A percentile compares a stretch with the other conserved stretches of the same genome.
These are phyloP conservation scores for Drosophila imparisetae DNA, from an alignment of 2,888 invertebrate genomes.

Conservation along the genomic window DNA sequence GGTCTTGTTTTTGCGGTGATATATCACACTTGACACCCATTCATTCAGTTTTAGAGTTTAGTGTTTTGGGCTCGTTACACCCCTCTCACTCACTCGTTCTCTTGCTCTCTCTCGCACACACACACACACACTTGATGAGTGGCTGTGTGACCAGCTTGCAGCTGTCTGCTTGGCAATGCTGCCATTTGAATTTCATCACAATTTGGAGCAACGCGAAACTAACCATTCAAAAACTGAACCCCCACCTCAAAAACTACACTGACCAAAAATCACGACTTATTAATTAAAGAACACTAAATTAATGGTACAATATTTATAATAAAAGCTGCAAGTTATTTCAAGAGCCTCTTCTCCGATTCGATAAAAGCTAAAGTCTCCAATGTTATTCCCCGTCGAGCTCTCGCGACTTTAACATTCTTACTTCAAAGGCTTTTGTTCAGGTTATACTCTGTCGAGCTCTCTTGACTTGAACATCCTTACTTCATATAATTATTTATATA, in stretches of 20 bases:
- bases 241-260: not conserved
- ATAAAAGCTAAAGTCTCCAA: not conserved
- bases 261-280: not conserved
- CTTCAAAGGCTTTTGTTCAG: not conserved
- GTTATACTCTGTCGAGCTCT: too few species aligned
- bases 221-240: constrained; percentile 18
- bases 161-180: constrained; percentile 48
- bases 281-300: not conserved
- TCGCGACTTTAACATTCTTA: not conserved
- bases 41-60: constrained; percentile 79
- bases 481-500: not conserved
- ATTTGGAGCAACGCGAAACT: constrained; percentile 38
- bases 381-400: not conserved
- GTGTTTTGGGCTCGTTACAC: constrained; percentile 68
- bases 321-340: not conserved
- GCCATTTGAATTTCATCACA: constrained; percentile 79
- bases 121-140: constrained; percentile 2
- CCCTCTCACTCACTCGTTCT: not conserved
- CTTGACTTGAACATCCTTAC: not conserved
- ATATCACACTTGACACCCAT: constrained; percentile 83
- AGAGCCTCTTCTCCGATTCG: not conserved
- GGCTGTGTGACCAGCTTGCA: constrained; percentile 22
- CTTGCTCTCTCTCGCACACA: constrained; percentile 2
- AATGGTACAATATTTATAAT: not conserved
- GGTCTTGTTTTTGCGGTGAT: constrained; percentile 83